Evolutionary conservation across 2,888 invertebrate genomes (phyloP), one percentile per base, ranked within the genome.

Genomic region (Ichneumon xanthorius): DNA sequence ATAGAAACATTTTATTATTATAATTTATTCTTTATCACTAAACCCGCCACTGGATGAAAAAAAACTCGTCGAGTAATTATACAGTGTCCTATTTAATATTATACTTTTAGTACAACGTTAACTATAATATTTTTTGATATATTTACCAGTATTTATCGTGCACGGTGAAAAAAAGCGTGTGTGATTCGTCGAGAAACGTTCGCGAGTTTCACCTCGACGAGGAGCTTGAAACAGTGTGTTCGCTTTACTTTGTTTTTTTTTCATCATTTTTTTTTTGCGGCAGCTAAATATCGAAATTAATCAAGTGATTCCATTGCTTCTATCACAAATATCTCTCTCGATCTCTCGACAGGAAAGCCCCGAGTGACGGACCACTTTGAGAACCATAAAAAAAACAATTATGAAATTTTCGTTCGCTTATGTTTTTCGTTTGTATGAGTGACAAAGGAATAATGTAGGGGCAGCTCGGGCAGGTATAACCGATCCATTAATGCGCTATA

Each of bases 401-500:
- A 71, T 48, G 63, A 82, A 82, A 83, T 37, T 88, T 80, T 72
- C 71, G 72, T 86, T 68, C 67, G 68, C 76, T 71, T 85, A 76
- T 68, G 67, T 68, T 82, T 80, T 19, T 71, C 58, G 48, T 85
- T 80, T 78, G 84, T 89, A 89, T 88, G 90, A 86, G 89, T 90
- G 88, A 89, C 89, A 88, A 87, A 90, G 85, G 87, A 88, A 90
- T 83, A 86, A 86, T 85, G 82, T 91, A 91, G 92, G 92, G 92
- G 92, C 93, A 93, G 93, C 93, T 93, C 93, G 93, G 93, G 94
- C 93, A 94, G 93, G 93, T 92, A 88, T 89, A 91, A 90, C 89
- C 88, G 89, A 90, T 92, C 88, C 90, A 92, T 92, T 63, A 63
- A 63, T 93, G 91, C 90, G 91, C 92, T 92, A 90, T 91, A 89